Conservation (phyloP, 2,888 invertebrate genomes). For the Zhengitettix transpicula region DNA sequence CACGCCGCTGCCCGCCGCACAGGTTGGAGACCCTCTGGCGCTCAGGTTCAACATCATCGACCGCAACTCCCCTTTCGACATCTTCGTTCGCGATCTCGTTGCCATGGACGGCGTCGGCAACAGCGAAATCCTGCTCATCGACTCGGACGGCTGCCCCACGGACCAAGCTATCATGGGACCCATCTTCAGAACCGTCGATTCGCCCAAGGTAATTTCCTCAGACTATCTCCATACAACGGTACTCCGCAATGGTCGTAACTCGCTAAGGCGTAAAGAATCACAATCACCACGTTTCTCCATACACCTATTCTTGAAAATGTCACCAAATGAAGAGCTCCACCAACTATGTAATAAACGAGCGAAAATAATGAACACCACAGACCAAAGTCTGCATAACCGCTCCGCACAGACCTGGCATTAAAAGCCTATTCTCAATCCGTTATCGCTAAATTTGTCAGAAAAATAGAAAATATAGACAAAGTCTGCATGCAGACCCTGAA, state of each 20-base stretch:
- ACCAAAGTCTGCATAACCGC: no score
- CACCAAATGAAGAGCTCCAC: no score
- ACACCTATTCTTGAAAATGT: no score
- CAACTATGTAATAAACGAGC: no score
- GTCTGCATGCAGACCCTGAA: no score
- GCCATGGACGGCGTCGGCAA: conserved; percentile 89
- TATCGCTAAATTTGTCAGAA: no score
- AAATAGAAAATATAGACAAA: no score
- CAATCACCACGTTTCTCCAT: no score
- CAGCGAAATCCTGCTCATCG: conserved; percentile 82
- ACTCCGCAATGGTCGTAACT: neutral
- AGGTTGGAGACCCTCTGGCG: conserved; percentile 84
- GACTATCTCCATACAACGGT: neutral
- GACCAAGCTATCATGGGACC: conserved; percentile 91
- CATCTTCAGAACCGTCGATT: conserved; percentile 61
- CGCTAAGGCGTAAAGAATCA: neutral
- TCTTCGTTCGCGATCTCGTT: conserved; percentile 84
- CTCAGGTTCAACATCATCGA: conserved; percentile 85
- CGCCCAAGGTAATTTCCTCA: conserved; percentile 49
- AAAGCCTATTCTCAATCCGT: no score
- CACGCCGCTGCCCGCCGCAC: conserved; percentile 69
- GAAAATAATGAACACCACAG: no score
- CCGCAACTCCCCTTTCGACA: conserved; percentile 85
- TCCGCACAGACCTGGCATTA: no score
- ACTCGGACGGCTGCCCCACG: conserved; percentile 81